Base-by-base conservation (phyloP, 64 coral and sea anemone genomes). In the Dendrophyllia cribrosa region DNA sequence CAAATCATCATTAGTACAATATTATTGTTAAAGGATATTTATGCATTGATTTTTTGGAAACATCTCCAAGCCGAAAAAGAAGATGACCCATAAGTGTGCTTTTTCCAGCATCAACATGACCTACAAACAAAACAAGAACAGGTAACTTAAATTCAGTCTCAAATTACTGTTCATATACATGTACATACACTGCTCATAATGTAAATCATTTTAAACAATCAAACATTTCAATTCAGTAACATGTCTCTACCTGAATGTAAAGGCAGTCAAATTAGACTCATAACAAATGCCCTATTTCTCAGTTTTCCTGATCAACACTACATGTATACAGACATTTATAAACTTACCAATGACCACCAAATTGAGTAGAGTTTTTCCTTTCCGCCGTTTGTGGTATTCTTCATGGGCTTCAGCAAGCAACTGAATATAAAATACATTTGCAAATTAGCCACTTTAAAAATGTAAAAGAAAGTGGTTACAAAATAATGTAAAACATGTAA, bases 31-130 rank as follows among this genome's bases (percentile, higher is more conserved):
- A 93, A 93, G 97, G 97, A 98, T 96, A 98, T 92, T 98, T 98
- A 74, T 96, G 97, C 97, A 98, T 98, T 44, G 97, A 88, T 46
- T 88, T 98, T 86, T 98, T 98, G 15, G 97, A 96, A 43, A 98
- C 94, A 65, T 98, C 94, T 34, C 97, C 97, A 23, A 98, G 88
- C 19, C 82, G 65, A 67, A 88, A 98, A 22, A 98, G 75, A n/a
- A 98, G 73, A 66, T 98, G 97, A 12, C 97, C 97, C 91, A 98
- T 98, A 8, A 98, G 59, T n/a, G 97, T 98, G 46, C 97, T 98
- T 69, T 98, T 98, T 7, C 97, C 97, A 52, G 97, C 94, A 91
- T 98, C 97, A 53, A 98, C 97, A 75, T 98, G 97, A 77, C 97
- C 97, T 98, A 58, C 1, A 70, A 81, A 72, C 11, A 43, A 49